These are phyloP conservation scores for Exephanes ischioxanthus DNA, from an alignment of 2,888 invertebrate genomes.

Conservation along the genomic window DNA sequence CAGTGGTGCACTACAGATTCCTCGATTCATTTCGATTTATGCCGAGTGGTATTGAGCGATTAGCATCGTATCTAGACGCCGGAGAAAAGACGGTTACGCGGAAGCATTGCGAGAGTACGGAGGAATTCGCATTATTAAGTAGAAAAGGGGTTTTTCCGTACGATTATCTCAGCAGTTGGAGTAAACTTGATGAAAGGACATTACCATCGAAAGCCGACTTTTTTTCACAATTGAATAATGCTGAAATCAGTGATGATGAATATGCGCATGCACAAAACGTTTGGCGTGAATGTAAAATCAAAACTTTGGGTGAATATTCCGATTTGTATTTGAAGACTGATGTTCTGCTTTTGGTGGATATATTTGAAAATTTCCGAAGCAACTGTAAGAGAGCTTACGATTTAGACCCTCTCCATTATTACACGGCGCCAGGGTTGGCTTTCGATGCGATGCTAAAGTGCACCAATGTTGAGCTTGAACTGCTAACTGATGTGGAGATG, in stretches of 20 bases:
- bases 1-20: conserved; percentile 35
- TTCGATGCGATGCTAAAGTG: conserved; percentile 65
- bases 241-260: conserved; percentile 64
- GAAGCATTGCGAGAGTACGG: background rate
- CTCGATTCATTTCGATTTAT: conserved; percentile 70
- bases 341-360: conserved; percentile 34
- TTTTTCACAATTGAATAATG: conserved; percentile 68
- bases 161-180: conserved; percentile 74
- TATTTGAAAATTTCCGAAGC: conserved; percentile 64
- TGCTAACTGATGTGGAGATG: conserved; percentile 57
- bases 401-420: conserved; percentile 62
- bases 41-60: conserved; percentile 24
- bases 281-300: conserved; percentile 27
- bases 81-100: background rate
- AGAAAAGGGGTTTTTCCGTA: conserved; percentile 80
- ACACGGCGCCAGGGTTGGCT: conserved; percentile 61
- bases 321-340: conserved; percentile 23
- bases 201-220: conserved; percentile 69
- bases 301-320: conserved; percentile 19
- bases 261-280: conserved; percentile 37
- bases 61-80: conserved; percentile 23
- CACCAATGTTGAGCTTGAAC: conserved; percentile 51
- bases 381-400: conserved; percentile 42
- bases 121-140: conserved; percentile 64
- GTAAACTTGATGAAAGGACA: conserved; percentile 61